Conservation (phyloP, 2,113 vertebrate genomes). For the Tragelaphus strepsiceros region DNA sequence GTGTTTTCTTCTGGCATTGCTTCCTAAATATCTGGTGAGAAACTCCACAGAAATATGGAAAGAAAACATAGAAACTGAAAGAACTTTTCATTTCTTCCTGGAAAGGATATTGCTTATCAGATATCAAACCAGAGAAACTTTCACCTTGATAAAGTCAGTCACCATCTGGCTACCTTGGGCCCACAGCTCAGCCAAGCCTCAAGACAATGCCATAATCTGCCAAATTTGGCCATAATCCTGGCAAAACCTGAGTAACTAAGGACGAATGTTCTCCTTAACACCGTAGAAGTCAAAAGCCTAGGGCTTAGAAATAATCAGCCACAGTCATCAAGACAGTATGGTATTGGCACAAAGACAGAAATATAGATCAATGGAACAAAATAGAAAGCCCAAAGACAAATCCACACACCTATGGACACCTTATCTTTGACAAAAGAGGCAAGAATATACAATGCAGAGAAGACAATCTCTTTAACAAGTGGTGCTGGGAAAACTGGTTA, state of each 20-base stretch:
- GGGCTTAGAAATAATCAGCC: background rate
- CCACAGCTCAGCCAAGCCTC: background rate
- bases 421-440: too few relatives aligned
- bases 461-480: too few relatives aligned
- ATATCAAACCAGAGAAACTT: background rate
- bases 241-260: background rate
- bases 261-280: background rate
- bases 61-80: background rate
- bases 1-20: background rate
- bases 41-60: slow-evolving; percentile 10
- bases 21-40: background rate
- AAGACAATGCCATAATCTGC: background rate
- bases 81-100: background rate
- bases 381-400: too few relatives aligned
- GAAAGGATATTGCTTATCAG: slow-evolving; percentile 20
- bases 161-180: background rate
- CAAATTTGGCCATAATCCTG: background rate
- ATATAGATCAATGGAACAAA: too few relatives aligned
- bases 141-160: background rate
- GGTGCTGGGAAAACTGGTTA: too few relatives aligned
- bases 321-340: too few relatives aligned
- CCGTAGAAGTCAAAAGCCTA: background rate
- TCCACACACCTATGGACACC: too few relatives aligned
- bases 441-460: too few relatives aligned
- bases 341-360: too few relatives aligned